Evolutionary conservation across 37 sponge, comb jelly and placozoan genomes (phyloP), one percentile per base, ranked within the genome.

Genomic region (Tethya wilhelma): DNA sequence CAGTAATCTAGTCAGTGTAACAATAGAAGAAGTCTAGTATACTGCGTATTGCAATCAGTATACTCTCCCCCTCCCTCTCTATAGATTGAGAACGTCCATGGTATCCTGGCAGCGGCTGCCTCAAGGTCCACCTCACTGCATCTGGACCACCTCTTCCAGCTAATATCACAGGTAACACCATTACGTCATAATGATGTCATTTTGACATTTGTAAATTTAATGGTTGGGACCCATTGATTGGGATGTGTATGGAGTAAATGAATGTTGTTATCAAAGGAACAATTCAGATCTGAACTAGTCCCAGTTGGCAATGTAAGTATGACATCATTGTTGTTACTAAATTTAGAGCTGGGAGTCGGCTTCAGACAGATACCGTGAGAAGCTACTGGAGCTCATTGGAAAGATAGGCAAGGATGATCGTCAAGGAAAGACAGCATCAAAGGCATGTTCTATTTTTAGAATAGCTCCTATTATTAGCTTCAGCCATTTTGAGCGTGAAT

Each of bases 271-370:
- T n/a, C n/a, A n/a, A n/a, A n/a, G n/a, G n/a, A n/a, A n/a, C n/a
- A n/a, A n/a, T n/a, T n/a, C n/a, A n/a, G n/a, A n/a, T n/a, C n/a
- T n/a, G n/a, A n/a, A n/a, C n/a, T n/a, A n/a, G n/a, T n/a, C n/a
- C n/a, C n/a, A n/a, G n/a, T n/a, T n/a, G n/a, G n/a, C n/a, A n/a
- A 49, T 49, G 14, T 49, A 49, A 19, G 53, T 19, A 14, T 49
- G 9, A 49, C 53, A 49, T 14, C 14, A 14, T 49, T 9, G 53
- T 49, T 49, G 9, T 49, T 49, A 49, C n/a, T n/a, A n/a, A n/a
- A n/a, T n/a, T 4, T 53, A 91, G 91, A 95, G 89, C 60, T 95
- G 95, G 95, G 91, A 87, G 69, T 70, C 75, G 20, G 95, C 81
- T 0, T 87, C 88, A 1, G 89, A 95, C 55, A 55, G 92, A 2